Conservation (phyloP, 1,140 invertebrate species). For the Apis dorsata region DNA sequence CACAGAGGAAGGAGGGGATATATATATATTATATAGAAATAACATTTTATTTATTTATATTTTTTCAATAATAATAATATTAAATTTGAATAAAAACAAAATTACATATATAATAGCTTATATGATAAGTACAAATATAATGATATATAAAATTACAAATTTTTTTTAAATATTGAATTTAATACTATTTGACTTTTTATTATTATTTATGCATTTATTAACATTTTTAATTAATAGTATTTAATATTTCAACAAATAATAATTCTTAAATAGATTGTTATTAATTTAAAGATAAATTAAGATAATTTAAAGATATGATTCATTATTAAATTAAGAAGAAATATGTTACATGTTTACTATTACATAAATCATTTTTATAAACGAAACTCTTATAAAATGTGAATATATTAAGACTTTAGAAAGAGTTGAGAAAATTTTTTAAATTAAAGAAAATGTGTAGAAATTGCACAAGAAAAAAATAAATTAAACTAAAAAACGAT, state of each 20-base stretch:
- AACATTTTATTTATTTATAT: conserved; percentile 19
- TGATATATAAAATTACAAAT: too few species aligned
- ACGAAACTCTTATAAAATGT: not conserved
- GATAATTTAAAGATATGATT: not conserved
- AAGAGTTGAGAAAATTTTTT: not conserved
- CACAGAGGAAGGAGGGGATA: too few species aligned
- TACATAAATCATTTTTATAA: not conserved
- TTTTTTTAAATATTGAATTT: not conserved
- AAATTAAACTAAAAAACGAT: not conserved
- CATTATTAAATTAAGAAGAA: not conserved
- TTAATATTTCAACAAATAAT: not conserved
- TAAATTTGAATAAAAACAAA: not conserved
- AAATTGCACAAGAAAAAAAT: not conserved
- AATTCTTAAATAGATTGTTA: not conserved
- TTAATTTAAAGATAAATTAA: not conserved
- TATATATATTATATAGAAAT: not conserved
- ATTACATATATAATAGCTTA: not conserved
- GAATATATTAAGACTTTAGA: not conserved
- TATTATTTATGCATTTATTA: not conserved
- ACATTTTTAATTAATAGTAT: not conserved
- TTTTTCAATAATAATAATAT: not conserved
- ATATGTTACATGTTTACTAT: not conserved
- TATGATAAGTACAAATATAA: not conserved
- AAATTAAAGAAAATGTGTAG: not conserved
- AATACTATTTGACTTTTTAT: not conserved